These are phyloP conservation scores for Melinaea menophilus DNA, from an alignment of 2,888 invertebrate species.

Conservation along the genomic window DNA sequence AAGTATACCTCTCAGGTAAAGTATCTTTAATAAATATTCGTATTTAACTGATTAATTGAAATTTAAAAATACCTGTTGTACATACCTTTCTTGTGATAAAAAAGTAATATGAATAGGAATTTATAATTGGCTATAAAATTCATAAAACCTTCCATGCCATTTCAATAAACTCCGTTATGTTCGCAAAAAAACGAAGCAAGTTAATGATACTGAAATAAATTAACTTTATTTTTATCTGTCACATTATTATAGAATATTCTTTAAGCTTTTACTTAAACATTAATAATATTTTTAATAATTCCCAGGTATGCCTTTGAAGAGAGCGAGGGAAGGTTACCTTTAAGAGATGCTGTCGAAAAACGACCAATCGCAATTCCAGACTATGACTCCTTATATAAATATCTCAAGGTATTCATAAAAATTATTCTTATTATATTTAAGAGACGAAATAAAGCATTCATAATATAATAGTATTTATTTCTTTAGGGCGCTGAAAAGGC, in stretches of 20 bases:
- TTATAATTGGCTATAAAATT: too few relatives aligned
- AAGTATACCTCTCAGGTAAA: slow-evolving; percentile 79
- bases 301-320: slow-evolving; percentile 54
- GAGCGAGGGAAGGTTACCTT: slow-evolving; percentile 74
- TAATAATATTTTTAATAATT: not conserved
- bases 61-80: too few relatives aligned
- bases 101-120: too few relatives aligned
- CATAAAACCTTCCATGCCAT: too few relatives aligned
- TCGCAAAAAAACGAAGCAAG: too few relatives aligned
- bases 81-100: too few relatives aligned
- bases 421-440: not conserved
- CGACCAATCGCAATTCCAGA: slow-evolving; percentile 66
- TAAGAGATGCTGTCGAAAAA: slow-evolving; percentile 85
- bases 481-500: slow-evolving; percentile 50
- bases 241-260: too few relatives aligned
- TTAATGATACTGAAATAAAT: too few relatives aligned
- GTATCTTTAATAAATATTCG: slow-evolving; percentile 8
- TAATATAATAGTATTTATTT: not conserved
- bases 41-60: not conserved
- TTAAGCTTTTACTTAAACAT: too few relatives aligned
- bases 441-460: not conserved
- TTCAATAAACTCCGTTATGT: too few relatives aligned
- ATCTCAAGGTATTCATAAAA: slow-evolving; percentile 44
- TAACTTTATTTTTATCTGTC: too few relatives aligned
- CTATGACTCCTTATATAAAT: slow-evolving; percentile 48